A percentile compares a stretch with the other conserved stretches of the same genome.
Evolutionary conservation across 1,140 invertebrate species (phyloP).

Genomic region (Temnothorax curvispinosus): DNA sequence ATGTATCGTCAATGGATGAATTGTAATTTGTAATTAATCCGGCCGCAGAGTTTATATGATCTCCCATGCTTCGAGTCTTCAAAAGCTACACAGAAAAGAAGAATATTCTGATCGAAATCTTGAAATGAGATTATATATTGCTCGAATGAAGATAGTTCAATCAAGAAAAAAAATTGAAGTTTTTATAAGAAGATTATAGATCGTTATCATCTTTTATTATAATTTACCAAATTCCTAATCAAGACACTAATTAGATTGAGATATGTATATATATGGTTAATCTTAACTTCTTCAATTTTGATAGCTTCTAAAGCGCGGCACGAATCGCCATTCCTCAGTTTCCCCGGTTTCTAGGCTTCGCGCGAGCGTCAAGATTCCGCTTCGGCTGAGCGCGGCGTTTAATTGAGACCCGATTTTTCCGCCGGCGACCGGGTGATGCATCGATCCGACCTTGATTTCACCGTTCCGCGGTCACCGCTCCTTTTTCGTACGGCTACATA

Average conservation of each 20-base stretch:
- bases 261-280: too few relatives aligned
- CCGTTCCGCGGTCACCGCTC: slow-evolving; percentile 6
- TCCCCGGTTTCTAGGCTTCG: neutral
- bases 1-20: neutral
- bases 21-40: neutral
- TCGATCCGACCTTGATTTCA: slow-evolving; percentile 55
- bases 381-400: neutral
- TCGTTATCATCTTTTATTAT: neutral
- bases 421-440: slow-evolving; percentile 2
- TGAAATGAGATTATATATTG: too few relatives aligned
- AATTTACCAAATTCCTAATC: neutral
- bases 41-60: neutral
- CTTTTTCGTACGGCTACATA: neutral
- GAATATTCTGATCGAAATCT: too few relatives aligned
- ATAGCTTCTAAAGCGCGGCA: neutral
- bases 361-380: neutral
- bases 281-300: neutral
- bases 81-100: neutral
- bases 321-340: neutral
- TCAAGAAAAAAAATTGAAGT: too few relatives aligned
- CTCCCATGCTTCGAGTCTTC: neutral
- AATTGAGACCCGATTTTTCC: slow-evolving; percentile 19
- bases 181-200: too few relatives aligned
- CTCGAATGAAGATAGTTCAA: too few relatives aligned
- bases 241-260: neutral